phyloP scores from a whole-genome alignment of 2,797 vertebrate species.

The Spondyliosoma cantharus region DNA sequence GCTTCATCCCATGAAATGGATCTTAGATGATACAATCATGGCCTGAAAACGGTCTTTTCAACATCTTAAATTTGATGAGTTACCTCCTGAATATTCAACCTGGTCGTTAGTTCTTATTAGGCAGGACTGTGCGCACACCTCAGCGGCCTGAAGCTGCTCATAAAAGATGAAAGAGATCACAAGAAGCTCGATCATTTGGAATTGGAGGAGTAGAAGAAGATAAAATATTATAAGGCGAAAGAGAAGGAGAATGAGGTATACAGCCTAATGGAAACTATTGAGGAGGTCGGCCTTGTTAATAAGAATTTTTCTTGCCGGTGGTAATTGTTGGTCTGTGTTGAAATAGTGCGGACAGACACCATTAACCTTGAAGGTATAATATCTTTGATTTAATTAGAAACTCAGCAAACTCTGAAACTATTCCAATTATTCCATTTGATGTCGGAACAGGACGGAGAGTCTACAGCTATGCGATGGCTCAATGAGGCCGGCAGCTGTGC shows the following conservation, averaged over 20 bases:
- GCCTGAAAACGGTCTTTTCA: constrained; percentile 5
- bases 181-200: constrained; percentile 2
- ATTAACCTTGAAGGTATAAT: background rate
- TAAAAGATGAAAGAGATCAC: constrained; percentile 20
- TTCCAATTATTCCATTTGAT: background rate
- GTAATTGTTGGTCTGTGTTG: background rate
- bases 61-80: constrained; percentile 12
- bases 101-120: constrained; percentile 13
- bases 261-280: constrained; percentile 6
- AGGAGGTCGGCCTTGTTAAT: background rate
- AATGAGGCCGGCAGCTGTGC: background rate
- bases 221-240: background rate
- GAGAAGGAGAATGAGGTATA: background rate
- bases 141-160: constrained; percentile 9
- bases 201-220: background rate
- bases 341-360: background rate
- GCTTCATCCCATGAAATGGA: constrained; percentile 27
- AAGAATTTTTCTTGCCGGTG: too few species aligned
- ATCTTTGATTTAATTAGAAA: background rate
- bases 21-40: constrained; percentile 1
- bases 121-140: background rate
- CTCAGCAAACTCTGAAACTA: background rate
- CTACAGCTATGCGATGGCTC: background rate
- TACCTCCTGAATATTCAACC: constrained; percentile 11
- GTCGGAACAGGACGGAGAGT: background rate